Evolutionary conservation across 2,888 invertebrate genomes (phyloP), one percentile per base, ranked within the genome.

Genomic region (Blomia tropicalis): DNA sequence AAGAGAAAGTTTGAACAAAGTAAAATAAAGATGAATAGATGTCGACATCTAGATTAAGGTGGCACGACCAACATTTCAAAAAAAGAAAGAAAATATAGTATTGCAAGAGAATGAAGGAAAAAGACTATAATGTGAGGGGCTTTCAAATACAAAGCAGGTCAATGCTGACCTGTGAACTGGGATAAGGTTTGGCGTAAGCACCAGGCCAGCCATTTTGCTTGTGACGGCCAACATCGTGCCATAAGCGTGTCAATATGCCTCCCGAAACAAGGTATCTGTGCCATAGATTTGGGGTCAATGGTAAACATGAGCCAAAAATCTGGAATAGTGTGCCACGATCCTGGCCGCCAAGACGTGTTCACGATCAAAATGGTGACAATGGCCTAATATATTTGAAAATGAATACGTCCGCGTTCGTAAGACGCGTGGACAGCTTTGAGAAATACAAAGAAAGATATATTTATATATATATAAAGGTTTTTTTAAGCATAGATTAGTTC

Each of bases 221-320:
- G n/a, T n/a, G 17, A 36, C 17, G 36, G 36, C 17, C 36, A 36
- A 17, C 36, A n/a, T 36, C 36, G 17, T 11, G 36, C 7, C 36
- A 36, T 7, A 36, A 36, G 51, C 51, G 23, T 22, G 51, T 47
- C 51, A 47, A n/a, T n/a, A 14, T 11, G 23, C 51, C 14, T 7
- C 51, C 27, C 51, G 51, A 47, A 47, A 47, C 51, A 27, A 47
- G 51, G 51, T 47, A 47, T 47, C 51, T 47, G n/a, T 47, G 51
- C 51, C n/a, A 47, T 11, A 27, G 7, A 22, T 47, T 25, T 27
- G 22, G 51, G 51, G 51, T 47, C 51, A 47, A 47, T 7, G n/a
- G 51, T 25, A 47, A 47, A 27, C 22, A n/a, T 17, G 22, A 47
- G 51, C 23, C 51, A 25, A 7, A 19, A 47, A 47, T 11, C 17